Conservation (phyloP, 2,888 invertebrate genomes). For the Melieria picta region DNA sequence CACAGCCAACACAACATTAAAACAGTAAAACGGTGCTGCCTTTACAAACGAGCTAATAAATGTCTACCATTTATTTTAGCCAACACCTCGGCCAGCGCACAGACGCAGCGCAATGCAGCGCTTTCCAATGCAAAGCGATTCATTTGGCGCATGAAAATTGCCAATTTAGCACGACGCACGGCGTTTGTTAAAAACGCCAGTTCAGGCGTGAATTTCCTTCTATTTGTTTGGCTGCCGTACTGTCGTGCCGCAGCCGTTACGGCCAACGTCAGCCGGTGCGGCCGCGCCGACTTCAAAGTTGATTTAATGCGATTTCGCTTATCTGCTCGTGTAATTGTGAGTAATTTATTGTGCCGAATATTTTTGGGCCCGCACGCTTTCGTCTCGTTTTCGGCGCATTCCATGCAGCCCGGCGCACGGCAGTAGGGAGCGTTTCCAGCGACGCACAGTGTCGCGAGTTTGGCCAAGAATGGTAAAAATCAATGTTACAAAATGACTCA, state of each 20-base stretch:
- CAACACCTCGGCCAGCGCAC: constrained; percentile 24
- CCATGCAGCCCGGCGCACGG: too few species aligned
- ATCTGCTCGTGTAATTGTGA: constrained; percentile 38
- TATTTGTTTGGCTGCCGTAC: neutral
- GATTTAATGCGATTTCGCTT: constrained; percentile 41
- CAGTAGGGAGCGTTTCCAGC: neutral
- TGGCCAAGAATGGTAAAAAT: too few species aligned
- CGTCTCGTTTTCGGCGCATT: neutral
- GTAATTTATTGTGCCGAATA: constrained; percentile 35
- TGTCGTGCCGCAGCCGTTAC: neutral
- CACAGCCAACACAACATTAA: neutral
- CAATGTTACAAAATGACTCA: too few species aligned
- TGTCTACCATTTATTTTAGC: constrained; percentile 38
- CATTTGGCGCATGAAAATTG: constrained; percentile 36
- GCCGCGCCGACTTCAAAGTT: constrained; percentile 27
- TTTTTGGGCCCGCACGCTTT: constrained; percentile 14
- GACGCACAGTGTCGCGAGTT: too few species aligned
- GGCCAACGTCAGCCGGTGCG: too few species aligned
- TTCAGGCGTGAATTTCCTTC: constrained; percentile 21
- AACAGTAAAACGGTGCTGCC: constrained; percentile 29
- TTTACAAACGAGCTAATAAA: constrained; percentile 40
- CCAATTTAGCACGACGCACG: constrained; percentile 16
- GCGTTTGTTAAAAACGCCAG: constrained; percentile 16
- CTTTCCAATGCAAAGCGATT: constrained; percentile 21
- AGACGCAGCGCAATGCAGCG: neutral